phyloP scores from a whole-genome alignment of 2,113 vertebrate species.

The Pluvianellus socialis region DNA sequence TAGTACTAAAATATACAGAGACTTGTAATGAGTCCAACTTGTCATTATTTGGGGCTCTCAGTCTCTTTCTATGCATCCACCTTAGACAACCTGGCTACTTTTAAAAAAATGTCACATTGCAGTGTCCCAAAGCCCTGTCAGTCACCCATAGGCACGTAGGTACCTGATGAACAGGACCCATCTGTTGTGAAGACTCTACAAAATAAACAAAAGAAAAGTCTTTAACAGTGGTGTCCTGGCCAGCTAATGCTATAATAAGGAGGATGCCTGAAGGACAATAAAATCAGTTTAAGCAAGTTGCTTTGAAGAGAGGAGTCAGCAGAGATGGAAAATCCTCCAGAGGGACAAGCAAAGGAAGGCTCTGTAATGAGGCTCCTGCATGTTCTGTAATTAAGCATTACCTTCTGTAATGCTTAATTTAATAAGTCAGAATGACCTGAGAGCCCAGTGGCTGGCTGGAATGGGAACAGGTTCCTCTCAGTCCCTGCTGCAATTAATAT shows the following conservation, averaged over 20 bases:
- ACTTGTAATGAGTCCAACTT: neutral
- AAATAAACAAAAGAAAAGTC: neutral
- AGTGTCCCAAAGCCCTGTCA: neutral
- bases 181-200: neutral
- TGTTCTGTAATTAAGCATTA: conserved; percentile 1
- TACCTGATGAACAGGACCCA: neutral
- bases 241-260: neutral
- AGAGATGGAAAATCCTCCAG: neutral
- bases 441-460: neutral
- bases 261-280: neutral
- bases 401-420: neutral
- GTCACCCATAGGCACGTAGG: neutral
- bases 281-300: neutral
- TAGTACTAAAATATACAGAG: neutral
- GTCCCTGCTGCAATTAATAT: neutral
- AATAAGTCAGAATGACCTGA: neutral
- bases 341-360: neutral
- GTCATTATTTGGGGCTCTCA: neutral
- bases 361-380: neutral
- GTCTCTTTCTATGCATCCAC: neutral
- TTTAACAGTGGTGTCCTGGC: neutral
- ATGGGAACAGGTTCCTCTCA: neutral
- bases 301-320: neutral
- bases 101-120: neutral
- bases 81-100: neutral